A percentile compares a stretch with the other conserved stretches of the same genome.
Conservation (phyloP, 2,888 invertebrate genomes). For the Hydriomena furcata region DNA sequence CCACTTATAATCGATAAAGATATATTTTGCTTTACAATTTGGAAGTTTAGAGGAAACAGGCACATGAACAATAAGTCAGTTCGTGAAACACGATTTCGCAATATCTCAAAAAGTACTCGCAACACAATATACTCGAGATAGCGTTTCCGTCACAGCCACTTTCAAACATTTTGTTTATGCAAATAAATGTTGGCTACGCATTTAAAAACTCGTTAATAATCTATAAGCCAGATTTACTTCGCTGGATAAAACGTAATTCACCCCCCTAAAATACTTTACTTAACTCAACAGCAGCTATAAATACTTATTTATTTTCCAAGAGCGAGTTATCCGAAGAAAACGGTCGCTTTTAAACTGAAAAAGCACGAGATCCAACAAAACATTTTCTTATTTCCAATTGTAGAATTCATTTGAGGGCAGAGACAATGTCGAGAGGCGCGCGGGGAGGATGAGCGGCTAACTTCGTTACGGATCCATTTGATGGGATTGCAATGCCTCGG, state of each 20-base stretch:
- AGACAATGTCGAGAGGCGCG: constrained; percentile 82
- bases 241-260: constrained; percentile 44
- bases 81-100: too few relatives aligned
- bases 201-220: constrained; percentile 28
- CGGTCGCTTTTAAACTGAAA: constrained; percentile 79
- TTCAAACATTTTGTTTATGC: constrained; percentile 10
- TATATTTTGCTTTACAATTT: too few relatives aligned
- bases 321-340: constrained; percentile 71
- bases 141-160: neutral
- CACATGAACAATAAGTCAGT: too few relatives aligned
- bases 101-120: too few relatives aligned
- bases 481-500: constrained; percentile 87
- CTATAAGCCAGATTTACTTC: constrained; percentile 25
- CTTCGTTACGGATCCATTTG: constrained; percentile 92
- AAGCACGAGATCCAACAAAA: constrained; percentile 82
- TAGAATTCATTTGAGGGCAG: constrained; percentile 84
- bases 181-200: constrained; percentile 13
- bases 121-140: neutral
- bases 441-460: constrained; percentile 85
- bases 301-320: constrained; percentile 47
- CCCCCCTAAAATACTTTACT: constrained; percentile 53
- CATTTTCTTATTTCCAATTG: constrained; percentile 84
- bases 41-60: too few relatives aligned
- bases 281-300: constrained; percentile 43
- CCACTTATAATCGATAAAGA: too few relatives aligned